Base-by-base conservation (phyloP, 2,888 invertebrate genomes). In the Metacarcinus magister region DNA sequence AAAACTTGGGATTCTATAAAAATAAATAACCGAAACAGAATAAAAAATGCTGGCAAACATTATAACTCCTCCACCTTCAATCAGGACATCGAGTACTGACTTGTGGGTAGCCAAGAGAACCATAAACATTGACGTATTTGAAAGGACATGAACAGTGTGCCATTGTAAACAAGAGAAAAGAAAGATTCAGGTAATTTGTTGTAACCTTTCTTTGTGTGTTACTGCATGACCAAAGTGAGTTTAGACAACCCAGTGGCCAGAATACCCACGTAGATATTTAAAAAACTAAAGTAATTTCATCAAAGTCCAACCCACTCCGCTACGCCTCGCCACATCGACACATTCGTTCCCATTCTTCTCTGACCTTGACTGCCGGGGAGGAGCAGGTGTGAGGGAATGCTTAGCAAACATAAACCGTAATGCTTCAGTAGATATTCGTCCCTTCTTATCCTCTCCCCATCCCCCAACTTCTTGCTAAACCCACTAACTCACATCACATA, bases 381-480 rank as follows among this genome's bases (percentile, higher is more conserved):
- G 39, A 87, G 87, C 87, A 87, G 87, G 87, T 87, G 87, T 87
- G 87, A 87, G 87, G 87, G 87, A 87, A 87, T 8, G 87, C 87
- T 39, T 32, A 39, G 39, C 39, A 87, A 87, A 87, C 87, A 87
- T 16, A 16, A 39, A 87, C 87, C 23, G n/a, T 87, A 87, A 87
- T 39, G 87, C 87, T 39, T 87, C 87, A 87, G 39, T 87, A 39
- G 39, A 39, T 32, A 87, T 39, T 87, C 39, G 16, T 39, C 91
- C 13, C 43, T 91, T 43, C 46, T 75, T 8, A n/a, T 75, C 75
- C 8, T 10, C 28, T 67, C 5, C 8, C n/a, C 0, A 0, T n/a
- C 67, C n/a, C 28, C 28, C 75, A 28, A n/a, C 4, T 8, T 23
- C 5, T n/a, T 28, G 28, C 28, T n/a, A 75, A 23, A 28, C 28